Conservation (phyloP, 2,113 vertebrate genomes). For the Struthio camelus region DNA sequence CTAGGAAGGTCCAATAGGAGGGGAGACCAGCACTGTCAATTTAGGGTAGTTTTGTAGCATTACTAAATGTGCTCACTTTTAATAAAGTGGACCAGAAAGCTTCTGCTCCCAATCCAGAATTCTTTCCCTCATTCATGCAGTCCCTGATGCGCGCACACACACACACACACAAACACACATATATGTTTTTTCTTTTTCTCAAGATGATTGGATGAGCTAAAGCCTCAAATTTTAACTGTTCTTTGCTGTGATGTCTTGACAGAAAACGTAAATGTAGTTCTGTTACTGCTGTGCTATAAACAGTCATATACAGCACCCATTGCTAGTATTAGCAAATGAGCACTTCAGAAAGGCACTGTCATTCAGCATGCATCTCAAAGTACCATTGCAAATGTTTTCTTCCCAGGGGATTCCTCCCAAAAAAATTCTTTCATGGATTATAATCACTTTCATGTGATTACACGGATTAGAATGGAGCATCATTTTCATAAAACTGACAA, state of each 20-base stretch:
- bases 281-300: neutral
- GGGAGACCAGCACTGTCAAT: neutral
- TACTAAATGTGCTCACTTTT: neutral
- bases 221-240: neutral
- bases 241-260: neutral
- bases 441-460: neutral
- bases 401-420: neutral
- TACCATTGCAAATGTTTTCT: neutral
- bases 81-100: neutral
- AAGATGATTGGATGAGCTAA: neutral
- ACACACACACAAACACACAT: rapidly evolving
- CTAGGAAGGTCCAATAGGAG: neutral
- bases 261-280: neutral
- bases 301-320: neutral
- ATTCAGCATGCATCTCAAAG: neutral
- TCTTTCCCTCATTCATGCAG: neutral
- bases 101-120: neutral
- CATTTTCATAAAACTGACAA: neutral
- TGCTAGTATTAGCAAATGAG: neutral
- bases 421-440: too few relatives aligned
- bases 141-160: neutral
- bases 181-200: neutral
- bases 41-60: neutral
- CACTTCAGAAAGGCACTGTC: neutral
- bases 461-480: neutral